phyloP scores from a whole-genome alignment of 2,797 vertebrate genomes.

The Gambusia yucatana region DNA sequence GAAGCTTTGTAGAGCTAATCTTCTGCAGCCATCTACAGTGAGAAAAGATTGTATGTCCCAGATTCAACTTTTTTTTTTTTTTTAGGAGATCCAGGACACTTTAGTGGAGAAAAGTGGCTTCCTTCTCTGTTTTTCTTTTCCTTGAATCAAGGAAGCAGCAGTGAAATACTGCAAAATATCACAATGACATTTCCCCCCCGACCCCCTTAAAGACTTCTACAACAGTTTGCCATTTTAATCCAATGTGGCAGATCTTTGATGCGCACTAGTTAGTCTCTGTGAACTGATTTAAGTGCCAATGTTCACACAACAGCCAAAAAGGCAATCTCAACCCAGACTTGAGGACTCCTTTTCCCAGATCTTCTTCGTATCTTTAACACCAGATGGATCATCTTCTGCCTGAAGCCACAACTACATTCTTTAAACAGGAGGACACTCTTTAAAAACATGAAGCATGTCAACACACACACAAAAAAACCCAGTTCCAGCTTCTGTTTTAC shows the following conservation, averaged over 20 bases:
- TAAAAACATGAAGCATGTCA: constrained; percentile 76
- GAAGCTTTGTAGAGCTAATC: constrained; percentile 90
- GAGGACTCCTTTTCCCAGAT: constrained; percentile 35
- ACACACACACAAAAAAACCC: constrained; percentile 24
- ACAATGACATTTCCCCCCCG: constrained; percentile 61
- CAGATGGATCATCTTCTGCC: constrained; percentile 38
- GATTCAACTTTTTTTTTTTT: constrained; percentile 34
- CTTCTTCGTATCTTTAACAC: constrained; percentile 40
- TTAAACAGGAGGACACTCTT: constrained; percentile 1
- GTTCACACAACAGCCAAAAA: constrained; percentile 74
- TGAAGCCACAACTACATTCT: not conserved
- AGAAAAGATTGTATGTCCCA: constrained; percentile 82
- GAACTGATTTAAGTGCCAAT: constrained; percentile 84
- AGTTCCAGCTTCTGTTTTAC: constrained; percentile 44
- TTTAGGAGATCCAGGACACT: constrained; percentile 71
- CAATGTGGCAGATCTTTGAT: constrained; percentile 78
- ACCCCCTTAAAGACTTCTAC: constrained; percentile 56
- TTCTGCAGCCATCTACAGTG: constrained; percentile 88
- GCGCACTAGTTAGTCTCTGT: constrained; percentile 71
- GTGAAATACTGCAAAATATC: constrained; percentile 82
- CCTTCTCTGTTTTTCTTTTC: constrained; percentile 85
- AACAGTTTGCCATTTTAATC: constrained; percentile 77
- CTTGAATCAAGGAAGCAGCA: constrained; percentile 99
- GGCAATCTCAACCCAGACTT: constrained; percentile 44
- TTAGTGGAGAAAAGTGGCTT: constrained; percentile 87